A percentile compares a stretch with the other conserved stretches of the same genome.
These are phyloP conservation scores for Microplitis deprimator DNA, from an alignment of 2,888 invertebrate genomes.

Conservation along the genomic window DNA sequence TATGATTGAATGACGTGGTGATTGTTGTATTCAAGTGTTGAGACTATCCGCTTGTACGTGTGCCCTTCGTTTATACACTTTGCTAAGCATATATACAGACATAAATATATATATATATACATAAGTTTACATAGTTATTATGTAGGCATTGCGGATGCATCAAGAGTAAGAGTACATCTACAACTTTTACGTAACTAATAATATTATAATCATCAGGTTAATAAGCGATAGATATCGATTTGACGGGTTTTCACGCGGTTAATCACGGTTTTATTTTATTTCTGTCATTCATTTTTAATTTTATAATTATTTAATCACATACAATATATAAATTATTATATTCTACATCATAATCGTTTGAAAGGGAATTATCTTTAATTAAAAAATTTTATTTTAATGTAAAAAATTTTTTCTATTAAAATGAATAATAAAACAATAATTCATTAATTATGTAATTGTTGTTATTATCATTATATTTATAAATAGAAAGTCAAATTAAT, in stretches of 20 bases:
- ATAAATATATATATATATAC: not conserved
- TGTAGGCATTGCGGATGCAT: constrained; percentile 15
- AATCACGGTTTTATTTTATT: constrained; percentile 29
- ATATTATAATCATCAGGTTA: constrained; percentile 1
- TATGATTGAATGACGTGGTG: constrained; percentile 35
- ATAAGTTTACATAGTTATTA: not conserved
- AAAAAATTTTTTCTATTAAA: not conserved
- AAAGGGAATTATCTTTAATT: not conserved
- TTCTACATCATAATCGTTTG: not conserved
- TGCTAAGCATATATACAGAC: not conserved
- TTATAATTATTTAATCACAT: not conserved
- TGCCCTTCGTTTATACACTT: constrained; percentile 28
- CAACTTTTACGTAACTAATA: constrained; percentile 27
- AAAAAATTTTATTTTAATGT: not conserved
- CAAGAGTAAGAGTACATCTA: constrained; percentile 14
- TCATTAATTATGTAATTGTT: not conserved
- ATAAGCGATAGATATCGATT: constrained; percentile 16
- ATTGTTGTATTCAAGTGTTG: constrained; percentile 30
- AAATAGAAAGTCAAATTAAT: not conserved
- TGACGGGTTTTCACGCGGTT: constrained; percentile 19
- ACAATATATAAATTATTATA: not conserved
- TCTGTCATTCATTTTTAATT: constrained; percentile 31
- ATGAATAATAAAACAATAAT: not conserved
- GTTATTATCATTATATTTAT: not conserved
- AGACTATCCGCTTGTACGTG: constrained; percentile 2